Percentiles rank a stretch among this genome's conserved stretches.
phyloP scores from a whole-genome alignment of 2,113 vertebrate genomes.

The Crotophaga sulcirostris region DNA sequence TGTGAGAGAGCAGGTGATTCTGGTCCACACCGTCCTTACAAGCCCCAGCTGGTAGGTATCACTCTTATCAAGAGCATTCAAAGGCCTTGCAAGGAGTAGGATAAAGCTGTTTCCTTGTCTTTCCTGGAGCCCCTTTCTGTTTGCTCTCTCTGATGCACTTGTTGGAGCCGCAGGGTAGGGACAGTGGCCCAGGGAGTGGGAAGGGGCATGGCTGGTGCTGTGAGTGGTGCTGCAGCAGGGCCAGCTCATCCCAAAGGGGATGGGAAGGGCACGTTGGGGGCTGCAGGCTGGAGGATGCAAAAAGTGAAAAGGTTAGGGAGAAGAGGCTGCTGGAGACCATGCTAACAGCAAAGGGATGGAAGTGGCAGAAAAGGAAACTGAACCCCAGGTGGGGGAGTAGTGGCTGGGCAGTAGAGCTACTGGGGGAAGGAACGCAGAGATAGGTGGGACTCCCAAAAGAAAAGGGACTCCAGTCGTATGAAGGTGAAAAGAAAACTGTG shows the following conservation, averaged over 20 bases:
- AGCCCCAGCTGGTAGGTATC: neutral
- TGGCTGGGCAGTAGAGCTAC: neutral
- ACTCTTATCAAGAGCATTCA: neutral
- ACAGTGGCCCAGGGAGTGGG: fast-evolving
- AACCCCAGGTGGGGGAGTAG: neutral
- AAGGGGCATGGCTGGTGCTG: fast-evolving
- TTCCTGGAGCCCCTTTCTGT: neutral
- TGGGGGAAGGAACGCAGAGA: neutral
- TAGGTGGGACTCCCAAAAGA: fast-evolving
- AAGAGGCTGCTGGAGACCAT: neutral
- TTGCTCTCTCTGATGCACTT: fast-evolving
- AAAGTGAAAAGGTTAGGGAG: fast-evolving
- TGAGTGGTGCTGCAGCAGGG: fast-evolving
- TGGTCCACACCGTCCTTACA: neutral
- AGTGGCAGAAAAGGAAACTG: neutral
- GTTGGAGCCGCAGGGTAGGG: fast-evolving
- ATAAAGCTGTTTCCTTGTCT: neutral
- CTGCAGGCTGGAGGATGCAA: neutral
- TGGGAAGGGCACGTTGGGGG: neutral
- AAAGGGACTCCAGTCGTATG: neutral
- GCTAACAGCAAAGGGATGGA: fast-evolving
- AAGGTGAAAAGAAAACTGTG: neutral
- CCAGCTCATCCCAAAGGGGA: neutral
- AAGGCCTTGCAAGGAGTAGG: fast-evolving
- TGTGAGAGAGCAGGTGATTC: neutral